These are phyloP conservation scores for Caerostris darwini DNA, from an alignment of 1,140 invertebrate species.

Conservation along the genomic window DNA sequence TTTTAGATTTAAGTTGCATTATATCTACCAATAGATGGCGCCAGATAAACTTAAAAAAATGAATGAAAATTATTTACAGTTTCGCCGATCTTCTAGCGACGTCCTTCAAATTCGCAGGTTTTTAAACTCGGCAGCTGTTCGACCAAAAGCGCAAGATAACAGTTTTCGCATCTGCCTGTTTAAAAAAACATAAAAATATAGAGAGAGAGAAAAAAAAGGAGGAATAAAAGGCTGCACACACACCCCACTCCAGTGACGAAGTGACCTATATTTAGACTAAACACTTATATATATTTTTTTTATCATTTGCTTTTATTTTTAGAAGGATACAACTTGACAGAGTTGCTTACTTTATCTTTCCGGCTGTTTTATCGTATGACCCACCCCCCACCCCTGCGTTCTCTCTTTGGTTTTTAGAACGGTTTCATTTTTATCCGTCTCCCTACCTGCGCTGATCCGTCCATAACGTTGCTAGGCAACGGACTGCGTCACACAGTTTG, in stretches of 20 bases:
- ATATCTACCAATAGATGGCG: too few species aligned
- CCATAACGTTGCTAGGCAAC: background rate
- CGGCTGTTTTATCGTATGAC: background rate
- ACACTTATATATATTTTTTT: background rate
- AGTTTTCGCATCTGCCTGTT: constrained; percentile 5
- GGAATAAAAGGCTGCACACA: constrained; percentile 9
- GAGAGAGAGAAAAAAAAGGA: background rate
- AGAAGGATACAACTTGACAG: constrained; percentile 20
- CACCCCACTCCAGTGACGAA: constrained; percentile 9
- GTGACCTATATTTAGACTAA: constrained; percentile 38
- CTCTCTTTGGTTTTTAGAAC: background rate
- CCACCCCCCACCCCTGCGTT: background rate
- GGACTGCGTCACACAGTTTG: background rate
- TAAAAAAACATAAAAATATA: background rate
- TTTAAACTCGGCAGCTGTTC: background rate
- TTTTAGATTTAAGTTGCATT: too few species aligned
- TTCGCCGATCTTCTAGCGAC: background rate
- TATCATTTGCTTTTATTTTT: constrained; percentile 19
- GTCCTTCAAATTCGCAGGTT: constrained; percentile 8
- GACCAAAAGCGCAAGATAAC: background rate
- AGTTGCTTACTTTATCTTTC: constrained; percentile 25
- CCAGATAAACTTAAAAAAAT: too few species aligned
- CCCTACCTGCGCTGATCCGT: background rate
- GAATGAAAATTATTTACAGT: too few species aligned
- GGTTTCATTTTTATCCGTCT: background rate